phyloP scores from a whole-genome alignment of 1,140 invertebrate species.

The Diabrotica virgifera region DNA sequence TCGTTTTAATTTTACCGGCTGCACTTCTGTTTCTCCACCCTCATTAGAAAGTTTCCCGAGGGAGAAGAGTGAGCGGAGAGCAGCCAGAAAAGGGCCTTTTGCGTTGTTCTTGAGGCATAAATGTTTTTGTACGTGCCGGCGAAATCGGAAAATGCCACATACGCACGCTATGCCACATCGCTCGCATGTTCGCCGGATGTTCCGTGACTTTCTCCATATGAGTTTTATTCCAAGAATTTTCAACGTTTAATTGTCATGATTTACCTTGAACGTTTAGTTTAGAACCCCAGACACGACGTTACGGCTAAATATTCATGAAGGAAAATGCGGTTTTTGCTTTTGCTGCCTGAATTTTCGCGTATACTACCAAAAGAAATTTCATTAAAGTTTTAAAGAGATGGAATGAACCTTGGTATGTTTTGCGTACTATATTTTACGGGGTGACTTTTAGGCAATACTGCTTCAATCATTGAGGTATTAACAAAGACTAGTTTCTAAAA shows the following conservation, averaged over 20 bases:
- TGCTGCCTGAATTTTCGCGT: no score
- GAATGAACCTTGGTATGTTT: no score
- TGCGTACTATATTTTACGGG: no score
- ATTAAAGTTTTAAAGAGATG: no score
- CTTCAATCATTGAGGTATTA: no score
- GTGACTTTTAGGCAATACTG: no score
- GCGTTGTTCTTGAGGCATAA: constrained; percentile 24
- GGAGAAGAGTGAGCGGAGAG: background rate
- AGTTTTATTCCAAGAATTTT: constrained; percentile 26
- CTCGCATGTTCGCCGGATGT: constrained; percentile 25
- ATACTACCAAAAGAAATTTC: no score
- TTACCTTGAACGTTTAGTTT: constrained; percentile 21
- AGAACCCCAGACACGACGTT: background rate
- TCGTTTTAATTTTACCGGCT: constrained; percentile 25
- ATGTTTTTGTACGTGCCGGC: constrained; percentile 35
- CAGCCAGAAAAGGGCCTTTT: background rate
- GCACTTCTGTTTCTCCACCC: constrained; percentile 27
- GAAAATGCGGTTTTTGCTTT: background rate
- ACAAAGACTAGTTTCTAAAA: no score
- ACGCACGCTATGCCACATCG: constrained; percentile 30
- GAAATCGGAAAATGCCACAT: constrained; percentile 36
- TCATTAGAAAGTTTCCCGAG: constrained; percentile 22
- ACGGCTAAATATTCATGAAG: background rate
- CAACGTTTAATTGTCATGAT: constrained; percentile 34
- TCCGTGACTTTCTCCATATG: constrained; percentile 28